Conservation (phyloP, 1,140 invertebrate species). For the Bombus huntii region DNA sequence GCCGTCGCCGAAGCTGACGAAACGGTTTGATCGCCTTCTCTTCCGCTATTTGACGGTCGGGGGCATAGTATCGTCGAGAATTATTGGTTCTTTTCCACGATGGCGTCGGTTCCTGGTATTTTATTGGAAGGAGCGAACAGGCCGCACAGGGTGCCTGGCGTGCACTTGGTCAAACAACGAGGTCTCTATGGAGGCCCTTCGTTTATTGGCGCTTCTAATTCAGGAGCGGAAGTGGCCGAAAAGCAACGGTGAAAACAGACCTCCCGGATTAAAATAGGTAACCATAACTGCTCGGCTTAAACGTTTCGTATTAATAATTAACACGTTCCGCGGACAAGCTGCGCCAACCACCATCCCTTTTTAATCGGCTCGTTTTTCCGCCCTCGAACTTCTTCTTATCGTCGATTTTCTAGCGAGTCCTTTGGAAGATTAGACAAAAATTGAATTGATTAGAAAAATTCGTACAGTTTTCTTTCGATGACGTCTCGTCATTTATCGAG, state of each 20-base stretch:
- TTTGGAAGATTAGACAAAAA: no score
- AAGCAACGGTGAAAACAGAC: slow-evolving; percentile 76
- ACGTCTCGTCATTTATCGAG: no score
- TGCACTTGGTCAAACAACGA: slow-evolving; percentile 77
- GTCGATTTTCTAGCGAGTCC: no score
- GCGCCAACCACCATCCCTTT: no score
- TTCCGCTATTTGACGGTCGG: no score
- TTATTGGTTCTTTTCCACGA: slow-evolving; percentile 31
- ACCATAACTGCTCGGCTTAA: slow-evolving; percentile 47
- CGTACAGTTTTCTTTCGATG: no score
- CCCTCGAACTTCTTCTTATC: background rate
- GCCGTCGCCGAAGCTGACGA: no score
- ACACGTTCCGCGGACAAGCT: slow-evolving; percentile 39
- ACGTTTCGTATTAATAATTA: slow-evolving; percentile 74
- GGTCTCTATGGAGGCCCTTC: slow-evolving; percentile 60
- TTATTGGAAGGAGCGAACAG: slow-evolving; percentile 8
- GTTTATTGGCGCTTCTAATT: slow-evolving; percentile 80
- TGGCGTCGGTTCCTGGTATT: slow-evolving; percentile 44
- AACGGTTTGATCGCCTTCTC: background rate
- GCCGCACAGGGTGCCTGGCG: slow-evolving; percentile 53
- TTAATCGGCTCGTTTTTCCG: background rate
- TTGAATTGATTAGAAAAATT: no score
- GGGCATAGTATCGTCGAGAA: background rate
- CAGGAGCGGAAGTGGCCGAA: slow-evolving; percentile 75
- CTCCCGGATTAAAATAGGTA: slow-evolving; percentile 75